A percentile compares a stretch with the other conserved stretches of the same genome.
phyloP scores from a whole-genome alignment of 2,888 invertebrate genomes.

The Drosophila nr. perissopoda region DNA sequence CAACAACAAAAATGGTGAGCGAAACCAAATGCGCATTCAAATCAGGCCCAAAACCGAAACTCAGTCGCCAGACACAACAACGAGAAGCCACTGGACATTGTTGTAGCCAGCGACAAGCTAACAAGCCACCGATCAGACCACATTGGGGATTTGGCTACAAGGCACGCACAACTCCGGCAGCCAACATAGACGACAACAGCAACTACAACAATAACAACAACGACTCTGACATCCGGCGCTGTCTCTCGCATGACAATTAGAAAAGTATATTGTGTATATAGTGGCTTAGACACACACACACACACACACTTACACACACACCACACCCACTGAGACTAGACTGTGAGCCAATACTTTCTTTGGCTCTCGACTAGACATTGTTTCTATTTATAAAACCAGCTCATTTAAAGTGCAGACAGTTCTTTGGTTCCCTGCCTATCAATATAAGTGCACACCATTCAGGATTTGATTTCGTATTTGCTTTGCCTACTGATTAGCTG shows the following conservation, averaged over 20 bases:
- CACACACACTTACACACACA: constrained; percentile 17
- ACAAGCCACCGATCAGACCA: constrained; percentile 62
- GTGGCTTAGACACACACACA: constrained; percentile 31
- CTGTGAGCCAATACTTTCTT: constrained; percentile 41
- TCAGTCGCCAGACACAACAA: constrained; percentile 2
- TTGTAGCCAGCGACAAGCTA: constrained; percentile 48
- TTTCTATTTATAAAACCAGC: constrained; percentile 52
- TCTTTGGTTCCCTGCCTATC: constrained; percentile 8
- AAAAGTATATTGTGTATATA: constrained; percentile 36
- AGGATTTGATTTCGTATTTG: constrained; percentile 15
- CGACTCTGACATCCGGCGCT: constrained; percentile 68
- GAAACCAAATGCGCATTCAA: constrained; percentile 71
- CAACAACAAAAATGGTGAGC: constrained; percentile 50
- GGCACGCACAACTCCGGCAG: constrained; percentile 65
- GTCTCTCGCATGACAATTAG: constrained; percentile 73
- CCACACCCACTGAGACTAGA: constrained; percentile 38
- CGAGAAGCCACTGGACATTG: constrained; percentile 45
- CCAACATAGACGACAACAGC: constrained; percentile 44
- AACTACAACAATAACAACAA: not conserved
- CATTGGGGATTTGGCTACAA: constrained; percentile 56
- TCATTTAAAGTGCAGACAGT: constrained; percentile 31
- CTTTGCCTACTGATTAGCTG: constrained; percentile 21
- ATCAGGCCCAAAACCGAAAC: constrained; percentile 46
- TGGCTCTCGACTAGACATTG: constrained; percentile 39
- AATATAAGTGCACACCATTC: constrained; percentile 34